Evolutionary conservation across 2,113 vertebrate genomes (phyloP).

Genomic region (Pteruthius melanotis): DNA sequence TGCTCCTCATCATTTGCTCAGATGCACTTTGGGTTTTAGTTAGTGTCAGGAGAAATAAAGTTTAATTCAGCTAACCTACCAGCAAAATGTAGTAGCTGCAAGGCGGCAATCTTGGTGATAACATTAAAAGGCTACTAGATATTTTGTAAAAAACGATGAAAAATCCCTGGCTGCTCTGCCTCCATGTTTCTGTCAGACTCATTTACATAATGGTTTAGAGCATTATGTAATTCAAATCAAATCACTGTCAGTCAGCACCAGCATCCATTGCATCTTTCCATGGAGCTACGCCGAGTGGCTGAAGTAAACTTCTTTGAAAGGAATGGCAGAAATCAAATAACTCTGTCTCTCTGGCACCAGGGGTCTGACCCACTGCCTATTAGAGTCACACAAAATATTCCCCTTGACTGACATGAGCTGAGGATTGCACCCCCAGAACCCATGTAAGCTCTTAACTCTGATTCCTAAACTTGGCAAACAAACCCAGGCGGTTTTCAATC

Average conservation of each 20-base stretch:
- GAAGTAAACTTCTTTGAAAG: not conserved
- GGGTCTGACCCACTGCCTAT: not conserved
- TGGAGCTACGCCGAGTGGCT: not conserved
- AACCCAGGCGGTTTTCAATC: not conserved
- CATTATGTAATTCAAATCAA: constrained; percentile 56
- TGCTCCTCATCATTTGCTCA: not conserved
- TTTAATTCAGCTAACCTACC: not conserved
- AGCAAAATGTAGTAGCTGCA: not conserved
- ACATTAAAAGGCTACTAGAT: not conserved
- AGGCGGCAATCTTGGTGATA: not conserved
- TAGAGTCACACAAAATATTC: not conserved
- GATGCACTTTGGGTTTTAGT: not conserved
- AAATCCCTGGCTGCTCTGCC: not conserved
- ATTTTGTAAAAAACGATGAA: not conserved
- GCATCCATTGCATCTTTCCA: not conserved
- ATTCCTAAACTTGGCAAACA: constrained; percentile 53
- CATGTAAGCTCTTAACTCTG: constrained; percentile 44
- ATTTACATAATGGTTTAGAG: constrained; percentile 58
- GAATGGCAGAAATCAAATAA: constrained; percentile 7
- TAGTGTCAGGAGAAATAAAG: not conserved
- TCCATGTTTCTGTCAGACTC: not conserved
- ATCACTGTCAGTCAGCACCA: constrained; percentile 3
- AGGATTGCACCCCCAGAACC: constrained; percentile 14
- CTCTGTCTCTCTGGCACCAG: not conserved
- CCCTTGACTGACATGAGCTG: not conserved